These are phyloP conservation scores for Bathynomus jamesi DNA, from an alignment of 1,140 invertebrate genomes.

Conservation along the genomic window DNA sequence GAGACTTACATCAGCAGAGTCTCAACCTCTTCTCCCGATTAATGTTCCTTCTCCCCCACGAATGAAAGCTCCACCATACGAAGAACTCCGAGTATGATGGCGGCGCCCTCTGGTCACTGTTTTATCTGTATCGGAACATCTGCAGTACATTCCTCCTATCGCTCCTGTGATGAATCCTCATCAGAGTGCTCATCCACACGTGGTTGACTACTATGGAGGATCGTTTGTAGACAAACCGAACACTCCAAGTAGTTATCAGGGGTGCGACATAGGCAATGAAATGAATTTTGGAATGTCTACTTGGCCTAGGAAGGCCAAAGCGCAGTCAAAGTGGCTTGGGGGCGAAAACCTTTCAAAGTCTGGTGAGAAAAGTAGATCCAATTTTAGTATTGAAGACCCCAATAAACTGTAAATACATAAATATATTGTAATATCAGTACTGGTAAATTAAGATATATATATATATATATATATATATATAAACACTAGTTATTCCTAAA, in stretches of 20 bases:
- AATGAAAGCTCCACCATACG: constrained; percentile 29
- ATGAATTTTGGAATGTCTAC: neutral
- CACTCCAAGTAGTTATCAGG: constrained; percentile 13
- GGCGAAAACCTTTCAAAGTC: constrained; percentile 20
- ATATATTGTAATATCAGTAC: no score
- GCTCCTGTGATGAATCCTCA: neutral
- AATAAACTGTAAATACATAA: no score
- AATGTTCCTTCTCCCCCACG: constrained; percentile 27
- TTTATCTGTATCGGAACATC: constrained; percentile 14
- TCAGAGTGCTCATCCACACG: constrained; percentile 20
- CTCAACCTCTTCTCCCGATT: constrained; percentile 28
- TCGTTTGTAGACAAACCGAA: constrained; percentile 17
- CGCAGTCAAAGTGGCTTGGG: neutral
- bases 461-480: no score
- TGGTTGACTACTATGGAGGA: constrained; percentile 35
- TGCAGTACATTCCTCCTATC: neutral
- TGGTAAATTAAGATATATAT: no score
- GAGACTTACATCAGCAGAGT: constrained; percentile 12
- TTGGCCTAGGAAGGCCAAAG: constrained; percentile 5
- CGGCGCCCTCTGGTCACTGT: constrained; percentile 37
- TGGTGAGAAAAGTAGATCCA: constrained; percentile 11
- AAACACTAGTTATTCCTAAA: no score
- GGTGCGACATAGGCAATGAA: neutral
- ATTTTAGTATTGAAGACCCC: constrained; percentile 17
- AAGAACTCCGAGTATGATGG: constrained; percentile 34